Base-by-base conservation (phyloP, 2,113 vertebrate genomes). In the Empidonax traillii region DNA sequence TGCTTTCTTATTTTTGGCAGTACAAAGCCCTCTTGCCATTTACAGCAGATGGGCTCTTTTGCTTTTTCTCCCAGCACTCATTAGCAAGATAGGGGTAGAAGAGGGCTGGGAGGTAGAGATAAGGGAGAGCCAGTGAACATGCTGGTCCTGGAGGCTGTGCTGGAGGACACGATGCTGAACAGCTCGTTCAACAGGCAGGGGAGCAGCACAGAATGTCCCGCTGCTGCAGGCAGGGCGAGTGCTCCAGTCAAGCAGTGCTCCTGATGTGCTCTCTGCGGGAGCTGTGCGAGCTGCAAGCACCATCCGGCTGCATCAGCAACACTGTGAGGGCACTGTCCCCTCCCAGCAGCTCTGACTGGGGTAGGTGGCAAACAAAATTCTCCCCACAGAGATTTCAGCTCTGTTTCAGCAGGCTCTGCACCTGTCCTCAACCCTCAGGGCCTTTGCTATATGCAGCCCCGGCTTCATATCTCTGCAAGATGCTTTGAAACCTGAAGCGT, bases 171-270 rank as follows among this genome's bases (percentile, higher is more conserved):
- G 0, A 3, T 10, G 33, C 71, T 14, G 3, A 21, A 9, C 0
- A 2, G 27, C 9, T 43, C 4, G 3, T 13, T 30, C 1, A 2
- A 25, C 0, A 0, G 58, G 47, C 52, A 9, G 14, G 18, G 43
- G 35, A 55, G 55, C 0, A 0, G 77, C 12, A 41, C 46, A 17
- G 9, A n/a, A 47, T 5, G 30, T 89, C 77, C 56, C n/a, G 11
- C 24, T 2, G 4, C n/a, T 1, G 0, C 0, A 0, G 55, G 11
- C n/a, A 12, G 1, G 3, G 44, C 24, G 8, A 9, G 10, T 2
- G 8, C 19, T 76, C 6, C 53, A 12, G 9, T 12, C 0, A 2
- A 61, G n/a, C 24, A 30, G 33, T 17, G 10, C 23, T 33, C 9
- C 30, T 1, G 1, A 3, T 1, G 1, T 2, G 1, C 58, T 43